These are phyloP conservation scores for Helleia helle DNA, from an alignment of 2,888 invertebrate species.

Conservation along the genomic window DNA sequence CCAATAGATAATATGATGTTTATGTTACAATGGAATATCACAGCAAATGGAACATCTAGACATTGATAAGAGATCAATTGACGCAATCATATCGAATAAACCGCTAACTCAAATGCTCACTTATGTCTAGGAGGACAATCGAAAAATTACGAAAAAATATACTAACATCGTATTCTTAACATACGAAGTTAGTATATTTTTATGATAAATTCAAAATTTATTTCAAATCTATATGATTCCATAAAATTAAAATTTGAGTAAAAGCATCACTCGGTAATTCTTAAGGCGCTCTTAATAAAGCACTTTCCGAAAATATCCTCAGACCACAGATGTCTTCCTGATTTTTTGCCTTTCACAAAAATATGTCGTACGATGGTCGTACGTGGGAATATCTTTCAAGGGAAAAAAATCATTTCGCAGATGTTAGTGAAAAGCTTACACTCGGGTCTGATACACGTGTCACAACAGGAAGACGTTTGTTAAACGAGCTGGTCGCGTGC, in stretches of 20 bases:
- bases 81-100: too few relatives aligned
- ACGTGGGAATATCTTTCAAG: slow-evolving; percentile 51
- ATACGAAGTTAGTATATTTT: too few relatives aligned
- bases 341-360: slow-evolving; percentile 42
- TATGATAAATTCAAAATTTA: too few relatives aligned
- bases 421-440: slow-evolving; percentile 43
- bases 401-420: slow-evolving; percentile 40
- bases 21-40: slow-evolving; percentile 13
- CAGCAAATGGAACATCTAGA: slow-evolving; percentile 13
- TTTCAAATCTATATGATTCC: too few relatives aligned
- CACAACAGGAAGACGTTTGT: slow-evolving; percentile 52
- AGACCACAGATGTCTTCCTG: slow-evolving; percentile 49
- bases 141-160: too few relatives aligned
- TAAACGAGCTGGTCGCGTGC: slow-evolving; percentile 45
- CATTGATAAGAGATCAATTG: neutral
- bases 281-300: slow-evolving; percentile 32
- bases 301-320: slow-evolving; percentile 51
- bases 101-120: too few relatives aligned
- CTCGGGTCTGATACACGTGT: slow-evolving; percentile 43
- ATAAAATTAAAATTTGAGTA: too few relatives aligned
- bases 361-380: slow-evolving; percentile 44
- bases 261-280: neutral
- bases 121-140: too few relatives aligned
- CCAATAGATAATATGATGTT: too few relatives aligned
- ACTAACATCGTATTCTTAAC: too few relatives aligned